Conservation (phyloP, 2,888 invertebrate species). For the Aphrophora alni region DNA sequence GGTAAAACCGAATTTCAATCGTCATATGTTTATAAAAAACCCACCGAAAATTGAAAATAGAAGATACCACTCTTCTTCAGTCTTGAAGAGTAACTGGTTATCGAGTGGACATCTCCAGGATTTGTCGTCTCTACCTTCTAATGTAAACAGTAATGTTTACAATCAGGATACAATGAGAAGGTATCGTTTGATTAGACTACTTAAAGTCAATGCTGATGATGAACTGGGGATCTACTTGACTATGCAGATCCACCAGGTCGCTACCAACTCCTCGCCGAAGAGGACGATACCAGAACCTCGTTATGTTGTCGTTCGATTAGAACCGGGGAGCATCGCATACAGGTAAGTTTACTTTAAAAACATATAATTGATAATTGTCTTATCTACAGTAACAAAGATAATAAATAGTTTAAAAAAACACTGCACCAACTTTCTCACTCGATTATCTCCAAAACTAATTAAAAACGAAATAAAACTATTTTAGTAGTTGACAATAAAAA, state of each 20-base stretch:
- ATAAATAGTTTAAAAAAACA: too few species aligned
- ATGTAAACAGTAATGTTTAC: slow-evolving; percentile 67
- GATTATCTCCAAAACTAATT: too few species aligned
- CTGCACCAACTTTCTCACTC: too few species aligned
- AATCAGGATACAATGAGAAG: slow-evolving; percentile 31
- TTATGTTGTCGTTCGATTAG: slow-evolving; percentile 61
- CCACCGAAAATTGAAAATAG: slow-evolving; percentile 31
- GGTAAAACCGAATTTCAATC: slow-evolving; percentile 44
- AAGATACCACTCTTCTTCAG: slow-evolving; percentile 34
- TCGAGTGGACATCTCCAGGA: slow-evolving; percentile 54
- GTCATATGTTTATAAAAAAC: slow-evolving; percentile 49
- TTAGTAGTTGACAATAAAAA: too few species aligned
- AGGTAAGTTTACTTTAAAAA: slow-evolving; percentile 55
- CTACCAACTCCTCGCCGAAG: slow-evolving; percentile 54
- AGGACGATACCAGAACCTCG: slow-evolving; percentile 63
- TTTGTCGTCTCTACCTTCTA: slow-evolving; percentile 56
- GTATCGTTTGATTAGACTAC: slow-evolving; percentile 63
- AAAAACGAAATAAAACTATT: too few species aligned
- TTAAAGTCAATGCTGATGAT: slow-evolving; percentile 70
- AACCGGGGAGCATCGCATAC: slow-evolving; percentile 61
- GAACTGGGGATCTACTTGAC: slow-evolving; percentile 75
- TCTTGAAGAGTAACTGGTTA: slow-evolving; percentile 19
- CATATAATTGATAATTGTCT: too few species aligned
- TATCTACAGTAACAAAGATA: too few species aligned
- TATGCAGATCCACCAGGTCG: slow-evolving; percentile 67